Evolutionary conservation across 64 coral and sea anemone genomes (phyloP).

Genomic region (Stylophora pistillata): DNA sequence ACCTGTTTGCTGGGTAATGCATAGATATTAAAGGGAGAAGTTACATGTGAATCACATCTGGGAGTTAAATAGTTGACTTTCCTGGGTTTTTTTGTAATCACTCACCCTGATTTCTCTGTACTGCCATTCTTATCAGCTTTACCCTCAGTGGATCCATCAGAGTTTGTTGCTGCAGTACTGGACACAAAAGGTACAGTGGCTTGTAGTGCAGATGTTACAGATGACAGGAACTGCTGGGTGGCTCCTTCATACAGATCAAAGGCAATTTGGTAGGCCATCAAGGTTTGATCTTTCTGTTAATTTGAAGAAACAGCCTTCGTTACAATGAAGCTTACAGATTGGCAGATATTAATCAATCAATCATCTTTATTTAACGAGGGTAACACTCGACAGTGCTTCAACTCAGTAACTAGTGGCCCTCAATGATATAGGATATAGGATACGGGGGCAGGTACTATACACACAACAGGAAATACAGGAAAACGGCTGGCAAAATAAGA

Average conservation of each 20-base stretch:
- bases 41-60: too few relatives aligned
- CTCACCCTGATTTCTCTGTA: slow-evolving; percentile 20
- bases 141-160: slow-evolving; percentile 60
- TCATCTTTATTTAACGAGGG: too few relatives aligned
- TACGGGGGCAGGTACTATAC: too few relatives aligned
- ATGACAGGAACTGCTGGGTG: slow-evolving; percentile 94
- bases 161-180: slow-evolving; percentile 26
- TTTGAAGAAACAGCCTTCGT: background rate
- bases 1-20: too few relatives aligned
- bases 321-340: background rate
- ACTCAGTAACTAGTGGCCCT: too few relatives aligned
- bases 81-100: too few relatives aligned
- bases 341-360: background rate
- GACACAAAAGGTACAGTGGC: slow-evolving; percentile 84
- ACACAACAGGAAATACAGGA: too few relatives aligned
- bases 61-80: too few relatives aligned
- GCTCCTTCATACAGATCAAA: slow-evolving; percentile 99
- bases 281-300: slow-evolving; percentile 93
- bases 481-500: too few relatives aligned
- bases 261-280: slow-evolving; percentile 99
- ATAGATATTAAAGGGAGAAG: background rate
- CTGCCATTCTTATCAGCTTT: slow-evolving; percentile 63
- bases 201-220: slow-evolving; percentile 78
- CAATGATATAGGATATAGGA: too few relatives aligned
- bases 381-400: too few relatives aligned